phyloP scores from a whole-genome alignment of 2,113 vertebrate genomes.

The Gymnogyps californianus region DNA sequence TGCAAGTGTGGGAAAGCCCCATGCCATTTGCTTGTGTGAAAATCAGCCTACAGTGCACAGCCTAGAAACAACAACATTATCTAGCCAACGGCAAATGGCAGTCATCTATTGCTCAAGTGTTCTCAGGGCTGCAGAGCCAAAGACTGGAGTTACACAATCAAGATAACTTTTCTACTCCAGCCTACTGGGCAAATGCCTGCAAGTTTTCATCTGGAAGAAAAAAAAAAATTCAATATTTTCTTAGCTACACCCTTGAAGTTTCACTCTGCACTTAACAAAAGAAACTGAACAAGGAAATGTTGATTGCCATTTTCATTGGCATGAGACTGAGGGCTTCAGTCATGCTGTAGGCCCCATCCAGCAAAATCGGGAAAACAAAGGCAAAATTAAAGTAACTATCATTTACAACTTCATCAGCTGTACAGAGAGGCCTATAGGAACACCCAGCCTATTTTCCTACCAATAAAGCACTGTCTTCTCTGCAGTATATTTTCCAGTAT shows the following conservation, averaged over 20 bases:
- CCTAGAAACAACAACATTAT: conserved; percentile 38
- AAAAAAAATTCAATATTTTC: not conserved
- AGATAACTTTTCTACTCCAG: conserved; percentile 39
- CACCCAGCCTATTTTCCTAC: not conserved
- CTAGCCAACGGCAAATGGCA: conserved; percentile 9
- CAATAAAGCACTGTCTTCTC: not conserved
- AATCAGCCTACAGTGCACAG: conserved; percentile 24
- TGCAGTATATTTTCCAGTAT: not conserved
- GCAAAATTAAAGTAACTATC: not conserved
- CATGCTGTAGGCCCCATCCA: not conserved
- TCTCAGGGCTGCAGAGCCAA: conserved; percentile 53
- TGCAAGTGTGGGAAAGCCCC: conserved; percentile 50
- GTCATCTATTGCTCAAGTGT: conserved; percentile 49
- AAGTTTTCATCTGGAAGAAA: not conserved
- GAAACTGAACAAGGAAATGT: conserved; percentile 1
- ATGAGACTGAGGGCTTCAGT: not conserved
- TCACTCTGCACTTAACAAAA: not conserved
- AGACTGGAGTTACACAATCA: conserved; percentile 56
- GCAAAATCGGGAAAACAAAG: not conserved
- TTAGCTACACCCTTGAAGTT: conserved; percentile 24
- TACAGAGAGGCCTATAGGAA: not conserved
- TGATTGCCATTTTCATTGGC: not conserved
- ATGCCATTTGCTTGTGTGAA: not conserved
- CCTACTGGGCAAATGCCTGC: not conserved
- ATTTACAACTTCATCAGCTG: not conserved